A percentile compares a stretch with the other conserved stretches of the same genome.
Conservation (phyloP, 2,113 vertebrate genomes). For the Pipa parva region DNA sequence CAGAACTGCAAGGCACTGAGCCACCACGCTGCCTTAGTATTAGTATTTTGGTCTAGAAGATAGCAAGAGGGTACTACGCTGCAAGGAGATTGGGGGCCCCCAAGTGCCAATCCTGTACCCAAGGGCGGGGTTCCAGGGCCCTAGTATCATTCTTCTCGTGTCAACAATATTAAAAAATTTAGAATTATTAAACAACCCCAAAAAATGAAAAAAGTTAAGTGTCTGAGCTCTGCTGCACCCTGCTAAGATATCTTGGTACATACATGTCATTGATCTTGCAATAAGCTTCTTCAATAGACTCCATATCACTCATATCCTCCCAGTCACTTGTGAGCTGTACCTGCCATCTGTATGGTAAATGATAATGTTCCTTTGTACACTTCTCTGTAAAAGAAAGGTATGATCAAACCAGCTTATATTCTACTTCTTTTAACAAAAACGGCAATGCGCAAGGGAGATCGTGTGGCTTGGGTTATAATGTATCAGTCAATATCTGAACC, state of each 20-base stretch:
- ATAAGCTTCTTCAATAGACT: background rate
- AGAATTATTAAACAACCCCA: background rate
- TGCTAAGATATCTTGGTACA: background rate
- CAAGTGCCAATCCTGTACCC: too few species aligned
- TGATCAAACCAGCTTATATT: too few species aligned
- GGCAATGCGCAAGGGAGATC: too few species aligned
- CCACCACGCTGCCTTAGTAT: too few species aligned
- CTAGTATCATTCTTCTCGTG: background rate
- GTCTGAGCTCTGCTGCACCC: background rate
- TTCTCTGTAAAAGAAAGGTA: conserved; percentile 62
- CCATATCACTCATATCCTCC: background rate
- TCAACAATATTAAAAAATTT: background rate
- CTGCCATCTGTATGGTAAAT: conserved; percentile 88
- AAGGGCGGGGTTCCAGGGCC: background rate
- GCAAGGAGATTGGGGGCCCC: too few species aligned
- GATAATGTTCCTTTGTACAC: conserved; percentile 76
- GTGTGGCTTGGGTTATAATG: too few species aligned
- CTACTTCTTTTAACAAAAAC: too few species aligned
- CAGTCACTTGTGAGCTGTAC: background rate
- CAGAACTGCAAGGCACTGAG: too few species aligned
- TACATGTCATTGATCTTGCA: background rate
- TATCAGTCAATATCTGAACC: too few species aligned
- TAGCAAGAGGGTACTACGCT: too few species aligned
- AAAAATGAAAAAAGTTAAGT: background rate
- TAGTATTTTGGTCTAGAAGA: too few species aligned